Conservation (phyloP, 1,140 invertebrate genomes). For the Drosophila orena region DNA sequence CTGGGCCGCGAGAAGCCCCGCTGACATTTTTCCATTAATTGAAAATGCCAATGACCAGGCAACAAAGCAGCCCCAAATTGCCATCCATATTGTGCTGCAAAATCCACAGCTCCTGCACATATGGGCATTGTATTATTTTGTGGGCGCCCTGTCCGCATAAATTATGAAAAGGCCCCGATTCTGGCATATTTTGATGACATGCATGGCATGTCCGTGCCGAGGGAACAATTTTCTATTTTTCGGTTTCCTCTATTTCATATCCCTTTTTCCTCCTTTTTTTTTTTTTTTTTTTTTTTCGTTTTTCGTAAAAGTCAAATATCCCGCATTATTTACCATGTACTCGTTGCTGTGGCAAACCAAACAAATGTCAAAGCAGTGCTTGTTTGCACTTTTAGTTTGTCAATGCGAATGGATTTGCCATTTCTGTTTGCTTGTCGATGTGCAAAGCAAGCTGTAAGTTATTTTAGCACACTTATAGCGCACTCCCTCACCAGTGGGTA, state of each 20-base stretch:
- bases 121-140: slow-evolving; percentile 29
- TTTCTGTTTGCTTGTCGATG: slow-evolving; percentile 29
- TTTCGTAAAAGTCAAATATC: slow-evolving; percentile 46
- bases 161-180: slow-evolving; percentile 30
- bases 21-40: slow-evolving; percentile 57
- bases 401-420: slow-evolving; percentile 48
- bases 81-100: slow-evolving; percentile 11
- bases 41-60: slow-evolving; percentile 52
- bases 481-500: not conserved
- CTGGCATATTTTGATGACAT: slow-evolving; percentile 33
- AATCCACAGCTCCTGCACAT: not conserved
- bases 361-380: slow-evolving; percentile 52
- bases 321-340: slow-evolving; percentile 55
- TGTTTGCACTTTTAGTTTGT: slow-evolving; percentile 56
- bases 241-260: slow-evolving; percentile 12
- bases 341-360: slow-evolving; percentile 48
- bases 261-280: not conserved
- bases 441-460: slow-evolving; percentile 16
- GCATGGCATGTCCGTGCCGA: slow-evolving; percentile 18
- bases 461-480: slow-evolving; percentile 29
- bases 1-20: slow-evolving; percentile 1
- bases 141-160: slow-evolving; percentile 27
- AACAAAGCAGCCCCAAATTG: slow-evolving; percentile 40
- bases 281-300: not conserved
- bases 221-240: slow-evolving; percentile 26